Conservation (phyloP, 2,113 vertebrate species). For the Arvicanthis niloticus region DNA sequence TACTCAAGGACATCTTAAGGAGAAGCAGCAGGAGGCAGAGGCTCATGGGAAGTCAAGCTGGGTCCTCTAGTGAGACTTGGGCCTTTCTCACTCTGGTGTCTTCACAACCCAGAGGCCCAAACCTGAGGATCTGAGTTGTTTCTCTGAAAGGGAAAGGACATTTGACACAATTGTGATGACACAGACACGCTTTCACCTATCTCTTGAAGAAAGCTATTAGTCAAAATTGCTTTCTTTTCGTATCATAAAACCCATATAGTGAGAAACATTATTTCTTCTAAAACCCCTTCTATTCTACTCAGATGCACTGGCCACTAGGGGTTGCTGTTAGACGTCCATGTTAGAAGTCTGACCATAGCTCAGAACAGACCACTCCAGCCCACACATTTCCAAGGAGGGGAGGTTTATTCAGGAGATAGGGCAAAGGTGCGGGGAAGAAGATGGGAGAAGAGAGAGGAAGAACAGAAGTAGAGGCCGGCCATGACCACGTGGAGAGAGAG, state of each 20-base stretch:
- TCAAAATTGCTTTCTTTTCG: constrained; percentile 47
- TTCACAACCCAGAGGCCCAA: constrained; percentile 15
- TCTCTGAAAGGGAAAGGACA: constrained; percentile 8
- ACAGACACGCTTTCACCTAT: not conserved
- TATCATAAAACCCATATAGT: not conserved
- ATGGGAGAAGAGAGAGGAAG: no score
- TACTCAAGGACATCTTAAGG: not conserved
- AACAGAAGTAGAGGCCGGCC: no score
- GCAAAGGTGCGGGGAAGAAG: no score
- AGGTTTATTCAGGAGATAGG: no score
- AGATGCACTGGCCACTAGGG: constrained; percentile 81
- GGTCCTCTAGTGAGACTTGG: not conserved
- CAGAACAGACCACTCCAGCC: no score
- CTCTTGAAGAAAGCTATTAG: not conserved
- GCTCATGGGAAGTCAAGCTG: not conserved
- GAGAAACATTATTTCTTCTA: not conserved
- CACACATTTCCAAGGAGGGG: no score
- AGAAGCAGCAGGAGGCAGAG: not conserved
- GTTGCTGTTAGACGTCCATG: constrained; percentile 59
- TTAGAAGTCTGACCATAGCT: no score
- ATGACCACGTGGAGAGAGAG: no score
- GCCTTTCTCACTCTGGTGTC: not conserved
- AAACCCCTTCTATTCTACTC: not conserved
- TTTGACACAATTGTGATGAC: not conserved
- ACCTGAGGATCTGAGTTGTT: not conserved